A percentile compares a stretch with the other conserved stretches of the same genome.
These are phyloP conservation scores for Periphyllus acericola DNA, from an alignment of 2,888 invertebrate species.

Conservation along the genomic window DNA sequence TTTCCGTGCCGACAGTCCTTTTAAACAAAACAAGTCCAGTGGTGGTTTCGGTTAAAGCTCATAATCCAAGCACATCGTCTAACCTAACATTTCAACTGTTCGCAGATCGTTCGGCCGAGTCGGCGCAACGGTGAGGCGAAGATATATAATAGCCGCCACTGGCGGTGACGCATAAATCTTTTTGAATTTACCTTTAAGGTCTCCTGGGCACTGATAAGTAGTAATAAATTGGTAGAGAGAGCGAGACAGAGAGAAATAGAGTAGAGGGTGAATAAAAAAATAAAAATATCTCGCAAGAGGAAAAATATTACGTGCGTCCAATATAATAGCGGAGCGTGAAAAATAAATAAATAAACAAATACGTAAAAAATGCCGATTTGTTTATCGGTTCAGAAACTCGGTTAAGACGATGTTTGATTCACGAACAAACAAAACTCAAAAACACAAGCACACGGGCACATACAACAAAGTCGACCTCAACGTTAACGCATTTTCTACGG, in stretches of 20 bases:
- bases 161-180: slow-evolving; percentile 38
- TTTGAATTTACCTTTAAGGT: slow-evolving; percentile 41
- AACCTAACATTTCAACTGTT: slow-evolving; percentile 32
- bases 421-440: too few species aligned
- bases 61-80: slow-evolving; percentile 43
- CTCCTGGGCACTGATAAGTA: slow-evolving; percentile 41
- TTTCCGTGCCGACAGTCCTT: slow-evolving; percentile 8
- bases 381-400: not conserved
- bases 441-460: too few species aligned
- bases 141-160: not conserved
- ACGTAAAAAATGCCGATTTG: not conserved
- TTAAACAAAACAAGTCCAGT: slow-evolving; percentile 38
- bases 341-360: slow-evolving; percentile 4
- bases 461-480: too few species aligned
- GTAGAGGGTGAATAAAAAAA: not conserved
- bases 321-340: not conserved
- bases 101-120: not conserved
- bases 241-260: not conserved
- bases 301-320: not conserved
- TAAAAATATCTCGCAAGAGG: not conserved
- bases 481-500: too few species aligned
- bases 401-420: too few species aligned
- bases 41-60: slow-evolving; percentile 28
- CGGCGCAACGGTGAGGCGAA: not conserved
- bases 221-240: slow-evolving; percentile 39